phyloP scores from a whole-genome alignment of 2,888 invertebrate species.

The Acanthosepion pharaonis region DNA sequence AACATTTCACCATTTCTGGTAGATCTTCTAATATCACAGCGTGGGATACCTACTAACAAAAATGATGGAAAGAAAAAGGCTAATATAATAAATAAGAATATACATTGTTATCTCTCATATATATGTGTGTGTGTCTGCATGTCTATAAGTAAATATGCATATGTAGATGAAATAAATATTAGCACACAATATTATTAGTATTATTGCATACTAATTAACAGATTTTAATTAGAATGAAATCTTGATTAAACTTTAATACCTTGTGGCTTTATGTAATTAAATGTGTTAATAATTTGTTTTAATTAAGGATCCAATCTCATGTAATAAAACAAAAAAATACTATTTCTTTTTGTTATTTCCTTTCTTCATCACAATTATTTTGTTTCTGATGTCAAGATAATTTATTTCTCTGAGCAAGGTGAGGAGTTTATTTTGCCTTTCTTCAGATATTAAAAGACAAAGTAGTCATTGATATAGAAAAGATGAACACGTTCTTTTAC shows the following conservation, averaged over 20 bases:
- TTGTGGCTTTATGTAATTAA: conserved; percentile 15
- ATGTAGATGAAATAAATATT: background rate
- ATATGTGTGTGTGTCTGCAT: background rate
- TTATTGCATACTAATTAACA: background rate
- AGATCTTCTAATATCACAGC: too few species aligned
- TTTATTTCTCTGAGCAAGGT: background rate
- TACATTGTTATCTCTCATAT: background rate
- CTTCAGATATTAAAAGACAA: background rate
- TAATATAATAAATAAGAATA: too few species aligned
- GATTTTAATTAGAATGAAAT: background rate
- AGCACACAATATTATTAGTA: background rate
- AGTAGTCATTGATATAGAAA: too few species aligned
- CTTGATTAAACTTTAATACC: background rate
- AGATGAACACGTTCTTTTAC: too few species aligned
- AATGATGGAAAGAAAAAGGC: too few species aligned
- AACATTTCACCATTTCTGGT: too few species aligned
- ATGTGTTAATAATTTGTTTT: background rate
- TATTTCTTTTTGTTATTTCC: background rate
- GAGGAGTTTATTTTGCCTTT: background rate
- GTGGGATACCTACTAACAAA: too few species aligned
- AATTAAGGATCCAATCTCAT: background rate
- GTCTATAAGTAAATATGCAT: background rate
- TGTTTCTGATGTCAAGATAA: background rate
- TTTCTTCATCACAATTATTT: background rate
- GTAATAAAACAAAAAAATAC: background rate